Evolutionary conservation across 1,140 invertebrate genomes (phyloP).

Genomic region (Pseudomyrmex flavicornis): DNA sequence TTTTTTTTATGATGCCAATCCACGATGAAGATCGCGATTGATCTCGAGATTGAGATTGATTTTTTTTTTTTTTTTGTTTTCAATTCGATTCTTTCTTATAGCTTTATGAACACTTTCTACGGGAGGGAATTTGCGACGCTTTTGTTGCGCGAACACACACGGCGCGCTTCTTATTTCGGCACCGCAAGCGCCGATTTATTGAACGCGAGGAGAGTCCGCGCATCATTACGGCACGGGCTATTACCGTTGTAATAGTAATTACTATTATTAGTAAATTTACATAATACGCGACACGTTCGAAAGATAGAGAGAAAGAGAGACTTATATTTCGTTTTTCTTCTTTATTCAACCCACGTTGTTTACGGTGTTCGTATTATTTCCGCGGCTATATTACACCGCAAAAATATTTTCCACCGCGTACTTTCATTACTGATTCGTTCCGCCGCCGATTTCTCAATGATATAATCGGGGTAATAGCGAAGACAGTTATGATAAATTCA

Average conservation of each 20-base stretch:
- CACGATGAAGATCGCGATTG: too few species aligned
- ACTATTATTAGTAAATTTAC: slow-evolving; percentile 41
- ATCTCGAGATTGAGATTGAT: too few species aligned
- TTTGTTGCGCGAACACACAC: background rate
- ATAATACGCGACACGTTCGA: slow-evolving; percentile 11
- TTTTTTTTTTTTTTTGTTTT: background rate
- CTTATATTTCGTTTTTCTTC: slow-evolving; percentile 5
- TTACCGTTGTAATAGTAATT: slow-evolving; percentile 19
- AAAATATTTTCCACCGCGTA: slow-evolving; percentile 14
- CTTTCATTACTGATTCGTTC: slow-evolving; percentile 40
- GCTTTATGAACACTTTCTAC: too few species aligned
- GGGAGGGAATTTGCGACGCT: too few species aligned
- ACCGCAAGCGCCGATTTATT: background rate
- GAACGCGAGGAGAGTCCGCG: background rate
- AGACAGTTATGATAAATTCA: background rate
- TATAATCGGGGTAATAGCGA: slow-evolving; percentile 31
- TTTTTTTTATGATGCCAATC: too few species aligned
- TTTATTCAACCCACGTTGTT: slow-evolving; percentile 53
- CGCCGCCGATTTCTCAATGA: slow-evolving; percentile 47
- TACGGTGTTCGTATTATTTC: background rate
- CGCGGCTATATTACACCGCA: slow-evolving; percentile 15
- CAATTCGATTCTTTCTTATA: background rate
- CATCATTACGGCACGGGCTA: background rate
- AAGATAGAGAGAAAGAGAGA: too few species aligned
- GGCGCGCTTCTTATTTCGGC: background rate